Base-by-base conservation (phyloP, 2,888 invertebrate species). In the Tetragnatha montana region DNA sequence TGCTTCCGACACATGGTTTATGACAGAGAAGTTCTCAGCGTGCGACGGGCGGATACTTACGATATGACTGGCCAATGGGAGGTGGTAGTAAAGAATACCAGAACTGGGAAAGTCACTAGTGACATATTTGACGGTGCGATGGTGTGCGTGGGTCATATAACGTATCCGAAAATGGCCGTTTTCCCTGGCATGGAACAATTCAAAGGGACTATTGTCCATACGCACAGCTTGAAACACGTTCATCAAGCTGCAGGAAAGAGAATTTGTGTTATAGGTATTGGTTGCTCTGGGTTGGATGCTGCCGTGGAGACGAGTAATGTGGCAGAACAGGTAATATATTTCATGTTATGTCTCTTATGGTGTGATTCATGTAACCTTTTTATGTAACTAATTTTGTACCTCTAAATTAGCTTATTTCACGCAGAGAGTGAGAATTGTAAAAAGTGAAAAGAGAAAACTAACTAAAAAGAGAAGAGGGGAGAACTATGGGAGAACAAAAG, bases 131-230 rank as follows among this genome's bases (percentile, higher is more conserved):
- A 94, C 91, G 94, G 93, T 12, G 94, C 95, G 1, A 92, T 94
- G 92, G 92, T 94, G 4, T 94, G 94, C 91, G 93, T 93, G 0
- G 94, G 94, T 1, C 94, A 94, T 91, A 94, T 94, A 91, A 93
- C 93, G 0, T 92, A 92, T 74, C 94, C 94, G 0, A 92, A 93
- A 85, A 91, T 92, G 75, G 94, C 94, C 0, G 68, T 91, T 10
- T 93, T 94, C 91, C 91, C 92, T 3, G 94, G 94, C n/a, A 92
- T 93, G 80, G 93, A 93, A 0, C 92, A 73, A 1, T 94, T 93
- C 91, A 93, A 91, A 50, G 92, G 92, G 3, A 75, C 86, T 51
- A 87, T 92, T 19, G 87, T 92, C n/a, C 92, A 92, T 87, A 89
- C 92, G n/a, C 92, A 92, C 71, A 91, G 91, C 10, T 91, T 91